Conservation (phyloP, 1,140 invertebrate species). For the Drosophila takahashii region DNA sequence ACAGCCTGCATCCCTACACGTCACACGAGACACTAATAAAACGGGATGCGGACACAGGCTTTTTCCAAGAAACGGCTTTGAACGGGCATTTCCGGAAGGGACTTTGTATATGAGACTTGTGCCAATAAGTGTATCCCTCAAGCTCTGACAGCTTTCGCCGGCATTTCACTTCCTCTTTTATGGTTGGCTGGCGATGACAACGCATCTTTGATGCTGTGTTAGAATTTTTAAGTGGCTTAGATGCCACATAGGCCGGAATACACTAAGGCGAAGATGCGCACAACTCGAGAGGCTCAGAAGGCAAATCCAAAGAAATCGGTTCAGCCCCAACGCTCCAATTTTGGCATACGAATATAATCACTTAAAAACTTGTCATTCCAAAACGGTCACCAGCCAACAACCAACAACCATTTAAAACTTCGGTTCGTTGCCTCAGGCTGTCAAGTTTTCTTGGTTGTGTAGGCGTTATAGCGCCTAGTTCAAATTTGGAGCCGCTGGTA, state of each 20-base stretch:
- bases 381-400: conserved; percentile 36
- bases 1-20: not conserved
- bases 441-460: conserved; percentile 4
- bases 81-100: conserved; percentile 10
- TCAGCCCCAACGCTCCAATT: conserved; percentile 7
- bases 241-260: conserved; percentile 13
- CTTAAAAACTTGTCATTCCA: conserved; percentile 43
- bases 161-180: conserved; percentile 12
- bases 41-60: not conserved
- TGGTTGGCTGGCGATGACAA: conserved; percentile 1
- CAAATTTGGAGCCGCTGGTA: conserved; percentile 22
- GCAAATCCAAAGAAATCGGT: conserved; percentile 25
- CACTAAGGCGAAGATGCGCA: conserved; percentile 8
- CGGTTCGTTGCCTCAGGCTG: conserved; percentile 37
- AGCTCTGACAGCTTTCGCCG: not conserved
- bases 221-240: conserved; percentile 15
- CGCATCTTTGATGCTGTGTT: conserved; percentile 8
- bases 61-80: not conserved
- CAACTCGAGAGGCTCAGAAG: not conserved
- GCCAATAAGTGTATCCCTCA: conserved; percentile 6
- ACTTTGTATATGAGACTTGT: not conserved
- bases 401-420: not conserved
- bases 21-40: not conserved
- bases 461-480: conserved; percentile 29
- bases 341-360: conserved; percentile 35